Conservation (phyloP, 1,140 invertebrate species). For the Oreohelix idahoensis region DNA sequence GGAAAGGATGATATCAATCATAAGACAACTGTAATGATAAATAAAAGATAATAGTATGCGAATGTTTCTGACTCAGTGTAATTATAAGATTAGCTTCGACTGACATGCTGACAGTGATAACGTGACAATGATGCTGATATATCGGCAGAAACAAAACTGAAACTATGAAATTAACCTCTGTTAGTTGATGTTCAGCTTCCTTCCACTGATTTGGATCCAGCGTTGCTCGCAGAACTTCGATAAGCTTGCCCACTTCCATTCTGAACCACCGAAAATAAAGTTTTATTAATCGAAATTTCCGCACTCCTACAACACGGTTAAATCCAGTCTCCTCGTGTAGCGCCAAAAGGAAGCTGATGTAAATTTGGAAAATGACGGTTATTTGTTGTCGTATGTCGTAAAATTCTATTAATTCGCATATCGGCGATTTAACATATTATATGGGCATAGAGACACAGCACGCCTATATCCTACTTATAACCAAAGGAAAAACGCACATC, state of each 20-base stretch:
- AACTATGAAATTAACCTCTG: conserved; percentile 80
- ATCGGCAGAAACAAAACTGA: too few species aligned
- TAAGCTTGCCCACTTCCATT: conserved; percentile 80
- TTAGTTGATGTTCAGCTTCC: conserved; percentile 92
- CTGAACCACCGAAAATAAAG: conserved; percentile 10
- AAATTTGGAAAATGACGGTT: background rate
- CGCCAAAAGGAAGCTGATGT: conserved; percentile 8
- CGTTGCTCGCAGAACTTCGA: conserved; percentile 89
- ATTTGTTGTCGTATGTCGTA: background rate
- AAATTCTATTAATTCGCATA: background rate
- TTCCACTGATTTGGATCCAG: conserved; percentile 90
- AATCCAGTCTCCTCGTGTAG: conserved; percentile 18
- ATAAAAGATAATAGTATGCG: too few species aligned
- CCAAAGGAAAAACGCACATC: too few species aligned
- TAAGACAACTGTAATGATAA: too few species aligned
- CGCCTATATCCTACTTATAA: too few species aligned
- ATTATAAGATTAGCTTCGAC: too few species aligned
- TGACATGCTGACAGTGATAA: too few species aligned
- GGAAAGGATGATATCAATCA: too few species aligned
- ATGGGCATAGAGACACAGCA: too few species aligned
- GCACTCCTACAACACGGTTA: background rate
- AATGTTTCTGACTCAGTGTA: too few species aligned
- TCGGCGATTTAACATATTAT: too few species aligned
- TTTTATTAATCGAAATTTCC: conserved; percentile 18
- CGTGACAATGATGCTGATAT: too few species aligned